Evolutionary conservation across 2,113 vertebrate species (phyloP).

Genomic region (Cynoglossus semilaevis): DNA sequence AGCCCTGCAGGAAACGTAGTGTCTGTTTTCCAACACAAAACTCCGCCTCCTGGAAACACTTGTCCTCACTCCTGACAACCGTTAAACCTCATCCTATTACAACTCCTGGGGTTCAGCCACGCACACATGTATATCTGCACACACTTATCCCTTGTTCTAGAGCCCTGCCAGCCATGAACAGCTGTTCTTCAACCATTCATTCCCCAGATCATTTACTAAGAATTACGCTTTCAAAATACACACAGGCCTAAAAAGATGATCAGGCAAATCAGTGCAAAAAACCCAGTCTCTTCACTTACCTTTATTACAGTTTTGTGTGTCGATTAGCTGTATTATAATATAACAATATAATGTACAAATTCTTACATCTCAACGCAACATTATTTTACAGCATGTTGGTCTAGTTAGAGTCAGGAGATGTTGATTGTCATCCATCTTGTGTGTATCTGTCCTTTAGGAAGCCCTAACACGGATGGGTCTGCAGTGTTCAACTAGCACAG

Average conservation of each 20-base stretch:
- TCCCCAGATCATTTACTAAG: conserved; percentile 5
- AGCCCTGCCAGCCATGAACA: conserved; percentile 35
- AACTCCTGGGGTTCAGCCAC: neutral
- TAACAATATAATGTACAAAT: conserved; percentile 23
- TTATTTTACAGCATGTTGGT: conserved; percentile 7
- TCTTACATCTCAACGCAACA: neutral
- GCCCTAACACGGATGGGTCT: conserved; percentile 30
- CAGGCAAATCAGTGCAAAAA: too few species aligned
- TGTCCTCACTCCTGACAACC: conserved; percentile 8
- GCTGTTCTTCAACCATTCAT: conserved; percentile 41
- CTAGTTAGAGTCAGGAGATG: conserved; percentile 34
- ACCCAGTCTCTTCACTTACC: conserved; percentile 24
- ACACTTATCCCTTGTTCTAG: conserved; percentile 3
- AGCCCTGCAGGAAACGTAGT: conserved; percentile 35
- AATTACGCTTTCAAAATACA: conserved; percentile 18
- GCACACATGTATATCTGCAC: conserved; percentile 1
- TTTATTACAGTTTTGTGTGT: conserved; percentile 12
- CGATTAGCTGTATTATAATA: conserved; percentile 24
- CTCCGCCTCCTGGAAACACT: conserved; percentile 26
- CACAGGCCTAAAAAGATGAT: conserved; percentile 7
- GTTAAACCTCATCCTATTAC: conserved; percentile 22
- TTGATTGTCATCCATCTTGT: conserved; percentile 37
- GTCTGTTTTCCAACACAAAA: conserved; percentile 10
- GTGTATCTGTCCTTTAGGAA: conserved; percentile 31
- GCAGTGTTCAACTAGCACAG: conserved; percentile 25